Evolutionary conservation across 2,797 vertebrate genomes (phyloP), one percentile per base, ranked within the genome.

Genomic region (Enteromius argenteus): DNA sequence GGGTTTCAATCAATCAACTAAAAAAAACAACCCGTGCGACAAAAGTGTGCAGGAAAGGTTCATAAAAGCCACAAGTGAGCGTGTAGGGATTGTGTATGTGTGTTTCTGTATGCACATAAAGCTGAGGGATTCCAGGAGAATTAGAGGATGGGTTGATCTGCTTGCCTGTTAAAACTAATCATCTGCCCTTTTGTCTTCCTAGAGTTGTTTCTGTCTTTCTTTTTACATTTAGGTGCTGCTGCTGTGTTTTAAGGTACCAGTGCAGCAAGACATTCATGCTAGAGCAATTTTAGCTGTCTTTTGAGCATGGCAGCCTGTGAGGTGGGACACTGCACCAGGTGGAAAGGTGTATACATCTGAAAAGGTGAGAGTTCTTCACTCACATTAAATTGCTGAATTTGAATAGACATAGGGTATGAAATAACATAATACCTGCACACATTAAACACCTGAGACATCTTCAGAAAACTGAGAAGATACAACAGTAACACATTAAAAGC

Each of bases 371-470:
- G 86, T 87, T 56, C 51, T 82, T 78, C 66, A 76, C 78, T 66
- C 86, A 87, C 90, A 92, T 91, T 86, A 90, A 93, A 91, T 89
- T 86, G 78, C 75, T 88, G 86, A 89, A 87, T 93, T 90, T 87
- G 86, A 92, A 90, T 90, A 78, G 92, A 88, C 93, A 93, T 91
- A 93, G 92, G 93, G 92, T 85, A 6, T 67, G 5, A 21, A 82
- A 62, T 89, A 90, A 88, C 90, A 83, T 64, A 77, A 86, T 83
- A 83, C 87, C 84, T 60, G 90, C 90, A 80, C 84, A 86, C 86
- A 60, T 8, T 86, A 66, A 79, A 84, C 88, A 87, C 81, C 84
- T 85, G 76, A 89, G 87, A 89, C 91, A 90, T 23, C 66, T 83
- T 82, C 39, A 56, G 60, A 42, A 86, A 14, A 56, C 23, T 17